phyloP scores from a whole-genome alignment of 2,888 invertebrate species.

The Stratiomys singularior region DNA sequence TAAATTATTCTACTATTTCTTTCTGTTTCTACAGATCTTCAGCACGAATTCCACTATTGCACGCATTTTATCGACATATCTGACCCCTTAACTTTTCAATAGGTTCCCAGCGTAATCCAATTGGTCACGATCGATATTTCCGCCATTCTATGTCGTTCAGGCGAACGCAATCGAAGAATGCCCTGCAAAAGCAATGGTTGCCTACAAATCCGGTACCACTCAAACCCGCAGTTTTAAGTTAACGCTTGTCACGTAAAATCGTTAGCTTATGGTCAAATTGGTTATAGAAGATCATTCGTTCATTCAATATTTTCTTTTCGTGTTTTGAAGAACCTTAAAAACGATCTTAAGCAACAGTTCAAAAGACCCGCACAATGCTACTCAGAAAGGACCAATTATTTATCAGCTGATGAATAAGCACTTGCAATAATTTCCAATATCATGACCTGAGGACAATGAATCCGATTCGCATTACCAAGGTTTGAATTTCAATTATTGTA shows the following conservation, averaged over 20 bases:
- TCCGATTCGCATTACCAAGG: too few relatives aligned
- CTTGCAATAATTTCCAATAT: background rate
- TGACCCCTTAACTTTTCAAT: background rate
- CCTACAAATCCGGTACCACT: background rate
- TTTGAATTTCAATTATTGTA: too few relatives aligned
- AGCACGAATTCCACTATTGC: too few relatives aligned
- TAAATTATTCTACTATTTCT: too few relatives aligned
- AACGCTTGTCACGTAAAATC: background rate
- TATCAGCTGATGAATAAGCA: background rate
- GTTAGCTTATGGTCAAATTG: background rate
- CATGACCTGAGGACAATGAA: background rate
- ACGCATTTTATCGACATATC: too few relatives aligned
- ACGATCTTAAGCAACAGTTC: background rate
- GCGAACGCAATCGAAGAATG: background rate
- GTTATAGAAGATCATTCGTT: background rate
- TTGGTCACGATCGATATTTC: conserved; percentile 25
- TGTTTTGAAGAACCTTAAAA: background rate
- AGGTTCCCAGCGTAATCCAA: background rate
- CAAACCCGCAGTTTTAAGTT: background rate
- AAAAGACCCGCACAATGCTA: background rate
- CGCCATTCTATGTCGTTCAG: background rate
- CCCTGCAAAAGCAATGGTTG: background rate
- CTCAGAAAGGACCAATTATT: background rate
- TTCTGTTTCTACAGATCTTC: too few relatives aligned
- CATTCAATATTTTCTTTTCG: background rate